Conservation (phyloP, 2,888 invertebrate genomes). For the Cheilosia grossa region DNA sequence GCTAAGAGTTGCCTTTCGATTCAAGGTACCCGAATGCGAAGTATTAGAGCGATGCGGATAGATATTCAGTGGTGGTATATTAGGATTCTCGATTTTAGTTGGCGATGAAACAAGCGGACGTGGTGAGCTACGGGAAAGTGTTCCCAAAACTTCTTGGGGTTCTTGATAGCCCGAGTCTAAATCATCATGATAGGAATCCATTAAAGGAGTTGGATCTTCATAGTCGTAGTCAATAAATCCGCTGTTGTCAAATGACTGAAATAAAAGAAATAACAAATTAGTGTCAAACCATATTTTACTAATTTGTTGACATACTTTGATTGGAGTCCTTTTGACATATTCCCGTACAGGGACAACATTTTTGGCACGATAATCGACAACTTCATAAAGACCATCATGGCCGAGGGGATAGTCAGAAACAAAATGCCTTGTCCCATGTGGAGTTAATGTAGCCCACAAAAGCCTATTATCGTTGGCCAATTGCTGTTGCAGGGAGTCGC, state of each 20-base stretch:
- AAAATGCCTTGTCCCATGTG: constrained; percentile 91
- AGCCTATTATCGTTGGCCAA: constrained; percentile 87
- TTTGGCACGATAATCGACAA: constrained; percentile 85
- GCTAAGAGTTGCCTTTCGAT: constrained; percentile 82
- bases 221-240: constrained; percentile 92
- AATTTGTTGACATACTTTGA: constrained; percentile 78
- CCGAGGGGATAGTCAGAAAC: constrained; percentile 85
- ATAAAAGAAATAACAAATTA: constrained; percentile 7
- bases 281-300: neutral
- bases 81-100: constrained; percentile 92
- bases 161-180: constrained; percentile 85
- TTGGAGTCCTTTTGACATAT: constrained; percentile 80
- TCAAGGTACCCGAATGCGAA: constrained; percentile 81
- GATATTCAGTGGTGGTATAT: constrained; percentile 89
- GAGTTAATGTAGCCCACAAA: constrained; percentile 93
- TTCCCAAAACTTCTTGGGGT: constrained; percentile 82
- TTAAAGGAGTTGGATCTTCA: constrained; percentile 90
- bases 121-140: constrained; percentile 81
- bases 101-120: constrained; percentile 91
- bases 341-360: constrained; percentile 79
- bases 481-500: constrained; percentile 82
- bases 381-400: constrained; percentile 89
- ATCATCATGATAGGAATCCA: constrained; percentile 89
- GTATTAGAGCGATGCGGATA: constrained; percentile 83
- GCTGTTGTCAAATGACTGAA: constrained; percentile 87